phyloP scores from a whole-genome alignment of 2,888 invertebrate species.

The Troides oblongomaculatus region DNA sequence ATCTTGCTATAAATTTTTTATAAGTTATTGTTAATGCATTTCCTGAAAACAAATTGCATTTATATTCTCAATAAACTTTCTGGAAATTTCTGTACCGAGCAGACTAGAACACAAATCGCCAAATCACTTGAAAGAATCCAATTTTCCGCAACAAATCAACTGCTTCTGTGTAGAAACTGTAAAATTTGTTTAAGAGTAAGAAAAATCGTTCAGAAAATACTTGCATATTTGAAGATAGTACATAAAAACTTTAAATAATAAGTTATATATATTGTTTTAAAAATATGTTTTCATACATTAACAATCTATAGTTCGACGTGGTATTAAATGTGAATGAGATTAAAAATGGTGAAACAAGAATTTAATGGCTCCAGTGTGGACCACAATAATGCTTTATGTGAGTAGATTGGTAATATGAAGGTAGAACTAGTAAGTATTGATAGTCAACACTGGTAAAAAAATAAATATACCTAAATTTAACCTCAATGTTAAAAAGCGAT shows the following conservation, averaged over 20 bases:
- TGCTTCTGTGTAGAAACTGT: constrained; percentile 5
- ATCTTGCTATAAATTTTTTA: background rate
- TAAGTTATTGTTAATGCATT: background rate
- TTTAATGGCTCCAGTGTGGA: no score
- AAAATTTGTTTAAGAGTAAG: constrained; percentile 5
- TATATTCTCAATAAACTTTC: constrained; percentile 4
- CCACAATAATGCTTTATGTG: no score
- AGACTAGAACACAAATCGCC: constrained; percentile 12
- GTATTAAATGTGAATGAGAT: no score
- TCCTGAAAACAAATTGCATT: background rate
- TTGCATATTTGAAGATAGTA: background rate
- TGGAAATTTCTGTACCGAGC: constrained; percentile 5
- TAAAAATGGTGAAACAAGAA: no score
- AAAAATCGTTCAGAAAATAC: background rate
- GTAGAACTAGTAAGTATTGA: no score
- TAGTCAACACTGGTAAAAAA: no score
- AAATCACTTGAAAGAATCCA: constrained; percentile 20
- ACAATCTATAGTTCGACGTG: no score
- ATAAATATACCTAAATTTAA: no score
- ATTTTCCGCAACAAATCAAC: constrained; percentile 17
- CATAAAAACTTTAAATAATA: background rate
- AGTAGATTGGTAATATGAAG: no score
- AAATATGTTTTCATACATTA: no score
- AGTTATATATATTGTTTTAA: no score
- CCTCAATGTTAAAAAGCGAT: no score